Percentiles rank a stretch among this genome's conserved stretches.
Conservation (phyloP, 2,888 invertebrate species). For the Saturnia pavonia region DNA sequence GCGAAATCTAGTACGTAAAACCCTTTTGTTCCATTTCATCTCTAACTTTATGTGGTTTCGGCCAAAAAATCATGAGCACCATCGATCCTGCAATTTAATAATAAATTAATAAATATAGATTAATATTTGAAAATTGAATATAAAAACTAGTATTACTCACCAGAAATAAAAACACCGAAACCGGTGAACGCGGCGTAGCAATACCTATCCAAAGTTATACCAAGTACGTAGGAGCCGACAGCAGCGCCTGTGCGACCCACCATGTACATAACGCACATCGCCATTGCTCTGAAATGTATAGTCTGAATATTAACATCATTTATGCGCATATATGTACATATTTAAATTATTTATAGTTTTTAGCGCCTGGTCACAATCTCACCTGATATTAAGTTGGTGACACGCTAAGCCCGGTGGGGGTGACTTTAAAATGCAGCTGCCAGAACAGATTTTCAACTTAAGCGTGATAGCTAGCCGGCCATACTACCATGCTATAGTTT, state of each 20-base stretch:
- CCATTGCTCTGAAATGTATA: conserved; percentile 79
- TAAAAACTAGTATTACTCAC: conserved; percentile 42
- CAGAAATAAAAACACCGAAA: conserved; percentile 75
- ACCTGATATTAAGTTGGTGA: too few relatives aligned
- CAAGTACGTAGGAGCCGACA: conserved; percentile 83
- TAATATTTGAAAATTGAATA: too few relatives aligned
- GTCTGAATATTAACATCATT: too few relatives aligned
- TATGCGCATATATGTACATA: too few relatives aligned
- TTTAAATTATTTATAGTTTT: too few relatives aligned
- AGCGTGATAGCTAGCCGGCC: too few relatives aligned
- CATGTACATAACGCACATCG: conserved; percentile 84
- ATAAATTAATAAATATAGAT: too few relatives aligned
- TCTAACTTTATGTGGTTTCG: conserved; percentile 62
- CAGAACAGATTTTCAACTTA: too few relatives aligned
- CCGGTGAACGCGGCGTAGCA: conserved; percentile 83
- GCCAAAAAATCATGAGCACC: conserved; percentile 68
- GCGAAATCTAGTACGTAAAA: conserved; percentile 52
- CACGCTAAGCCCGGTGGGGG: too few relatives aligned
- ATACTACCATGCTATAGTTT: too few relatives aligned
- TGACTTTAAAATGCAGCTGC: too few relatives aligned
- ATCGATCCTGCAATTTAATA: conserved; percentile 56
- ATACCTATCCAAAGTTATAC: conserved; percentile 82
- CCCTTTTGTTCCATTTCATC: conserved; percentile 65
- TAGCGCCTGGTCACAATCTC: too few relatives aligned
- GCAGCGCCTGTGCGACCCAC: conserved; percentile 85